Base-by-base conservation (phyloP, 2,888 invertebrate genomes). In the Pseudoips prasinana region DNA sequence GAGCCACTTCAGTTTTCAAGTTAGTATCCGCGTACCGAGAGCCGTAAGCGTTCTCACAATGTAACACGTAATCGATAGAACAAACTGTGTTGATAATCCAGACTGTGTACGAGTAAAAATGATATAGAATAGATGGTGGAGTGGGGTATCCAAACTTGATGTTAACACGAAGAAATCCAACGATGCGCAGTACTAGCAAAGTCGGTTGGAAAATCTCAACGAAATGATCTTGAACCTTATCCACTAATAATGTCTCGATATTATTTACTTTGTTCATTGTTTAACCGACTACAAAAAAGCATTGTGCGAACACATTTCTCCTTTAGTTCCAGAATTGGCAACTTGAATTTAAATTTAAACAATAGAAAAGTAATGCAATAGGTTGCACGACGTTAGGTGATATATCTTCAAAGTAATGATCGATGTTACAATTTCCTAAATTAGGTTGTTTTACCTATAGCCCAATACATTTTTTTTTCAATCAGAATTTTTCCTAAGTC, bases 201-300 rank as follows among this genome's bases (percentile, higher is more conserved):
- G 69, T 49, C 0, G 69, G 65, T 45, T 46, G 54, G 30, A 80
- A 82, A 20, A 72, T 54, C 33, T 49, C 41, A 5, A 73, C 44
- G 18, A 82, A 79, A 17, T 78, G 71, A 3, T 78, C 69, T 14
- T 74, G 72, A 23, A 83, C 46, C 9, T 77, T 61, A 39, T 81
- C 78, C 10, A 51, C 55, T 1, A 68, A 62, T 2, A 78, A 41
- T 3, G 42, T 45, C 40, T 76, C 74, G n/a, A 71, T 47, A 9
- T 49, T 40, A 11, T 34, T 46, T 22, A 22, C n/a, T 29, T 24
- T 36, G 7, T 39, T 30, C 54, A 54, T 48, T 10, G 31, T 32
- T 20, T n/a, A 5, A n/a, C 3, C 20, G 7, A 20, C 20, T 6
- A 6, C 18, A n/a, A n/a, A n/a, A n/a, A n/a, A n/a, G n/a, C n/a